Percentiles rank a stretch among this genome's conserved stretches.
Conservation (phyloP, 2,888 invertebrate species). For the Bimastos eiseni region DNA sequence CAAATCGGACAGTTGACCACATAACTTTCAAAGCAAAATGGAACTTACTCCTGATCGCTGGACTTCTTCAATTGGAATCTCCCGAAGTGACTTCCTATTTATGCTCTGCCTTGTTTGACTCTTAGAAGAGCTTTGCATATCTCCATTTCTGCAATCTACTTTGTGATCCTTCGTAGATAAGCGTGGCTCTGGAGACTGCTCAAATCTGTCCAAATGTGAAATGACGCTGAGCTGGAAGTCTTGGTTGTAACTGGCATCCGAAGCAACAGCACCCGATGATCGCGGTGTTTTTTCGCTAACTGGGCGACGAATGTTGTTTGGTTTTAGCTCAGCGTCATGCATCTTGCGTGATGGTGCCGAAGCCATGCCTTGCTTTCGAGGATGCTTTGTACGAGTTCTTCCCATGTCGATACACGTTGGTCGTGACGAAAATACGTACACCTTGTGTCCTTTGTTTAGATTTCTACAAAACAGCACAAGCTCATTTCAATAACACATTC, state of each 20-base stretch:
- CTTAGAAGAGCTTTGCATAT: slow-evolving; percentile 27
- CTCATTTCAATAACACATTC: background rate
- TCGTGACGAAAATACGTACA: slow-evolving; percentile 10
- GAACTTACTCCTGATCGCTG: slow-evolving; percentile 44
- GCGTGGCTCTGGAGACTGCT: background rate
- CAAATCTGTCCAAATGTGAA: background rate
- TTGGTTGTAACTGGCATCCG: background rate
- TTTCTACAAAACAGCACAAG: slow-evolving; percentile 9
- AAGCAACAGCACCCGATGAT: background rate
- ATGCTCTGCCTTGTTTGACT: slow-evolving; percentile 43
- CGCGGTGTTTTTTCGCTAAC: slow-evolving; percentile 9
- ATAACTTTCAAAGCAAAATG: background rate
- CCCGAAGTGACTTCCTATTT: slow-evolving; percentile 53
- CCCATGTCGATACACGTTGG: slow-evolving; percentile 3
- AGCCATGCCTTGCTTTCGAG: slow-evolving; percentile 21
- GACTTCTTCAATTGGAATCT: slow-evolving; percentile 52
- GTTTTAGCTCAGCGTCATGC: background rate
- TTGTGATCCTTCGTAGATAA: background rate
- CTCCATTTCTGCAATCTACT: background rate
- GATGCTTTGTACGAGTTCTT: background rate
- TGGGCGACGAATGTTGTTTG: background rate
- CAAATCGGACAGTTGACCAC: background rate
- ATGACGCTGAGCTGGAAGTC: background rate
- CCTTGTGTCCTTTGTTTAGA: slow-evolving; percentile 17
- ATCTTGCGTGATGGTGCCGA: background rate